phyloP scores from a whole-genome alignment of 1,140 invertebrate genomes.

The Drosophila eugracilis region DNA sequence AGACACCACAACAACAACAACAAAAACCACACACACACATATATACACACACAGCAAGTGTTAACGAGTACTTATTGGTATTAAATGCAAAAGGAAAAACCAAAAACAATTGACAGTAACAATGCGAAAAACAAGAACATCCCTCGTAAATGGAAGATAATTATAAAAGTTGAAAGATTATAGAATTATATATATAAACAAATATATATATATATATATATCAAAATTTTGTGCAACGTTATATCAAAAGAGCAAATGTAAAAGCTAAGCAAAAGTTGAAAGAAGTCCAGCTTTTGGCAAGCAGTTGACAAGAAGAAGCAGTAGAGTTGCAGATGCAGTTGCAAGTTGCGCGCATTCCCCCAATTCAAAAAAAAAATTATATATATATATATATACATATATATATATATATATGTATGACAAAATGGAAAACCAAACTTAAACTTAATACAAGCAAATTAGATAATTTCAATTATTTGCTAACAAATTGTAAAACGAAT shows the following conservation, averaged over 20 bases:
- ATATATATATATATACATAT: too few relatives aligned
- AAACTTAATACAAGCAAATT: slow-evolving; percentile 34
- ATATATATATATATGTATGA: too few relatives aligned
- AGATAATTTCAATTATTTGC: slow-evolving; percentile 57
- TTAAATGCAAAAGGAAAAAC: slow-evolving; percentile 28
- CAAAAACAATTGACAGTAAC: slow-evolving; percentile 9
- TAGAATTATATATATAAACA: slow-evolving; percentile 48
- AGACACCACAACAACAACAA: slow-evolving; percentile 12
- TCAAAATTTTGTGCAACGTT: slow-evolving; percentile 80
- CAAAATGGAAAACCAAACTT: too few relatives aligned
- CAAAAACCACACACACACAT: background rate
- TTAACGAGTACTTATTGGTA: slow-evolving; percentile 55
- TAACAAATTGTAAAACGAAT: slow-evolving; percentile 44
- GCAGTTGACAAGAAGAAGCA: slow-evolving; percentile 16
- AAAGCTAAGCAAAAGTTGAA: slow-evolving; percentile 31
- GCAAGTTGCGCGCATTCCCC: slow-evolving; percentile 35
- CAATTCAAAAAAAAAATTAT: slow-evolving; percentile 20
- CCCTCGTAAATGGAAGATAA: slow-evolving; percentile 38
- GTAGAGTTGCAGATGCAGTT: slow-evolving; percentile 15
- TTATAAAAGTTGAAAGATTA: slow-evolving; percentile 65
- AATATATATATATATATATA: slow-evolving; percentile 48
- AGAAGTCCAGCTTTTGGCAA: slow-evolving; percentile 13
- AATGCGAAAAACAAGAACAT: background rate
- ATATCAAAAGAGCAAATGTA: slow-evolving; percentile 71
- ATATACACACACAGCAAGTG: slow-evolving; percentile 13